Base-by-base conservation (phyloP, 2,888 invertebrate genomes). In the Thalpophila matura region DNA sequence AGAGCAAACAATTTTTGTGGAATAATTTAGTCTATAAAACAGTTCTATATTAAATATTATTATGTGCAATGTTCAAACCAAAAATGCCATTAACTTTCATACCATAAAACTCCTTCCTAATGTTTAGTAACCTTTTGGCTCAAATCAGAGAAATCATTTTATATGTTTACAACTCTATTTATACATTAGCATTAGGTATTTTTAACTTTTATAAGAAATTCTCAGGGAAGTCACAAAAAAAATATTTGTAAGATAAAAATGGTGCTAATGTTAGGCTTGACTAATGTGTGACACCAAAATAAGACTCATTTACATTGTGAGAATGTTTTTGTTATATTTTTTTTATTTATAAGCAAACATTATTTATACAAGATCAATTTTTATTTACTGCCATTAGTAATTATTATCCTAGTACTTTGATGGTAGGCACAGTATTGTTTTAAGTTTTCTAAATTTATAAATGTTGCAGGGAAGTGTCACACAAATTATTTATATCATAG, bases 11-110 rank as follows among this genome's bases (percentile, higher is more conserved):
- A 89, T 91, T 87, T 92, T 91, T 92, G 91, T 89, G 77, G 81
- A 74, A 73, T 80, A 76, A 79, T 72, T 86, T 89, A 89, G 88
- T 88, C 78, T 84, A 86, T 87, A 85, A 88, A 87, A 83, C 92
- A 91, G 91, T 93, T 92, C 88, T 90, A 86, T 88, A 85, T 85
- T 89, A 90, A 84, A 88, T 84, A 90, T 88, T 84, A 89, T 89
- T 89, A 92, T 90, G 95, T 95, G 95, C 95, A 95, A 95, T 95
- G 91, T 91, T 92, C 89, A 94, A 94, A 93, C 95, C 94, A 94
- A 95, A 95, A 93, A 94, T 86, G 91, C 91, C 93, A 92, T 89
- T 92, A 92, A 91, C 90, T 91, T 89, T 92, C 89, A 87, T 87
- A 90, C 89, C 86, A 84, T 89, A 85, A 88, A 90, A 86, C 86